These are phyloP conservation scores for Burhinus bistriatus DNA, from an alignment of 2,113 vertebrate species.

Conservation along the genomic window DNA sequence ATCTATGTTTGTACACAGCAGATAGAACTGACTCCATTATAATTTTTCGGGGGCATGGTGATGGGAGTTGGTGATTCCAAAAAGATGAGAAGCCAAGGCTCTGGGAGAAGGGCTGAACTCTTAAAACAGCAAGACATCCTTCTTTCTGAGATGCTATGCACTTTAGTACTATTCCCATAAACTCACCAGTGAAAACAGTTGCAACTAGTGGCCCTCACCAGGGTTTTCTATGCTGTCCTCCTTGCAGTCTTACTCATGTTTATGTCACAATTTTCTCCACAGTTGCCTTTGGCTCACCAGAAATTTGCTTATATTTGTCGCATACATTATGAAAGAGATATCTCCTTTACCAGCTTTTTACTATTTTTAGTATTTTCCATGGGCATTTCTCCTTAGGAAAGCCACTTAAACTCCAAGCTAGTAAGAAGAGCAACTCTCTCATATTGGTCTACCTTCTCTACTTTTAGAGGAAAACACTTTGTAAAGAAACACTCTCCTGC, in stretches of 20 bases:
- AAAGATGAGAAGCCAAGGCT: not conserved
- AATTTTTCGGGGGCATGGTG: not conserved
- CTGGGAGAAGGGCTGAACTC: not conserved
- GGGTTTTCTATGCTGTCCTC: not conserved
- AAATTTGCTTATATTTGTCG: not conserved
- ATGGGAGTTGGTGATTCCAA: not conserved
- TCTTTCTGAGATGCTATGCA: not conserved
- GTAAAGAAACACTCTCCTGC: not conserved
- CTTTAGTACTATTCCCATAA: not conserved
- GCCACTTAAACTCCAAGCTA: not conserved
- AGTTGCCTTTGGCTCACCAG: not conserved
- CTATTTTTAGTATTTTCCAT: not conserved
- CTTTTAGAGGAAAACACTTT: not conserved
- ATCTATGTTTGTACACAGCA: not conserved
- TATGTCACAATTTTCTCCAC: not conserved
- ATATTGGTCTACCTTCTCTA: not conserved
- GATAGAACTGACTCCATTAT: not conserved
- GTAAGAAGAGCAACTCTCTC: not conserved
- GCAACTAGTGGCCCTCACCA: not conserved
- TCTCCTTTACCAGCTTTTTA: not conserved
- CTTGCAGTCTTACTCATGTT: not conserved
- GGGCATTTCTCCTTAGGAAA: not conserved
- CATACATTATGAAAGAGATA: not conserved
- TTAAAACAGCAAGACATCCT: not conserved
- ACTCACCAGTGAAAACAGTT: not conserved